These are phyloP conservation scores for Phrynosoma blainvillii DNA, from an alignment of 2,113 vertebrate species.

Conservation along the genomic window DNA sequence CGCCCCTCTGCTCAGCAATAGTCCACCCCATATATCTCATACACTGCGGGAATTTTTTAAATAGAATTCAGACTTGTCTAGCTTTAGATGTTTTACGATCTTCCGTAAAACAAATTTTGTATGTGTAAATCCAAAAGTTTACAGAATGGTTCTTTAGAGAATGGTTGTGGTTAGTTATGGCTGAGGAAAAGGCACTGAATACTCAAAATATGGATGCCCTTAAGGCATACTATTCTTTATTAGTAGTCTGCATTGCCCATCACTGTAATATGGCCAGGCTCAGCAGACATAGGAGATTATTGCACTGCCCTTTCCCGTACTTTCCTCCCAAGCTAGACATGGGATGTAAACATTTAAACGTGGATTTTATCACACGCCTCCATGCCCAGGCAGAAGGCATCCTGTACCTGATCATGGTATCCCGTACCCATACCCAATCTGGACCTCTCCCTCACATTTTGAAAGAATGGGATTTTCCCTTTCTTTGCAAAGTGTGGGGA, in stretches of 20 bases:
- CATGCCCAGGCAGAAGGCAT: too few species aligned
- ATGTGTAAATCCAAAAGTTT: neutral
- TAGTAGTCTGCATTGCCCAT: neutral
- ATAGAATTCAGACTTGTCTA: neutral
- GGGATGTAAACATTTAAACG: too few species aligned
- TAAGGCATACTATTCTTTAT: neutral
- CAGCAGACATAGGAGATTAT: too few species aligned
- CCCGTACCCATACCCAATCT: too few species aligned
- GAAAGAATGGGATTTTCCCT: too few species aligned
- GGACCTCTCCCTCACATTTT: too few species aligned
- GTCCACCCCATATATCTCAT: neutral
- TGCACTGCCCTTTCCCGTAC: too few species aligned
- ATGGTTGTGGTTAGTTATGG: neutral
- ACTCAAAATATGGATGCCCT: neutral
- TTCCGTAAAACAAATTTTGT: neutral
- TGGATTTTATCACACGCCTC: too few species aligned
- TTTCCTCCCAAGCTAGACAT: too few species aligned
- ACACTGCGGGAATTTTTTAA: neutral
- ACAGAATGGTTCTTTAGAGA: neutral
- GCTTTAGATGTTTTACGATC: neutral
- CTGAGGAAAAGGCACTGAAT: neutral
- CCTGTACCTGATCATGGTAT: too few species aligned
- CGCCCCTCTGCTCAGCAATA: too few species aligned
- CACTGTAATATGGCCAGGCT: neutral
- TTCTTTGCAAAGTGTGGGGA: too few species aligned